Percentiles rank a stretch among this genome's conserved stretches.
These are phyloP conservation scores for Solenopsis fugax DNA, from an alignment of 1,140 invertebrate species.

Conservation along the genomic window DNA sequence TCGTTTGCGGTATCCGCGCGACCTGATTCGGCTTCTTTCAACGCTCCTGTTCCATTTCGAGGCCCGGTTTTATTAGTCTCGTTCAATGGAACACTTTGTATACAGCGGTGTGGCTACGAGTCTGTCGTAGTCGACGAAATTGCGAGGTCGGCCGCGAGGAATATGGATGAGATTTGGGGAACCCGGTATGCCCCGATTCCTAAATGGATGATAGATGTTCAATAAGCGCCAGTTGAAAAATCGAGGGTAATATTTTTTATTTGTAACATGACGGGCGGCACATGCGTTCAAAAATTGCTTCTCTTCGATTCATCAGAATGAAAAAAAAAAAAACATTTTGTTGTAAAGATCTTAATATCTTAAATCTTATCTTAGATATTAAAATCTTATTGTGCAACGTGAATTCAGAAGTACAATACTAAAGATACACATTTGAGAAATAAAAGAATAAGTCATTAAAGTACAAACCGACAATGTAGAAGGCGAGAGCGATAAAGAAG, in stretches of 20 bases:
- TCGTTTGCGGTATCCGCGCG: slow-evolving; percentile 36
- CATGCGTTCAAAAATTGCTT: neutral
- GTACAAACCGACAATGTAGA: slow-evolving; percentile 30
- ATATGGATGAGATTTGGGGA: slow-evolving; percentile 44
- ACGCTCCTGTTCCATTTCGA: slow-evolving; percentile 38
- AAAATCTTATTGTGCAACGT: no score
- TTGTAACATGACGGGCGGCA: neutral
- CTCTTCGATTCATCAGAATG: neutral
- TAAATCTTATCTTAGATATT: no score
- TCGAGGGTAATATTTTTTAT: neutral
- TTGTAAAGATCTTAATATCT: neutral
- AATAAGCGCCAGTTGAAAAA: neutral
- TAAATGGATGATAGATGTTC: neutral
- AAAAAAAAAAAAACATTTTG: neutral
- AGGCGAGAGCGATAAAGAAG: slow-evolving; percentile 37
- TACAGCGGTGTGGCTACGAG: slow-evolving; percentile 33
- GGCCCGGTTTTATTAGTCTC: slow-evolving; percentile 47
- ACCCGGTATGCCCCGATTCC: neutral
- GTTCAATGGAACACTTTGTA: slow-evolving; percentile 58
- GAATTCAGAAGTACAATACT: neutral
- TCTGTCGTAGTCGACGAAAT: slow-evolving; percentile 19
- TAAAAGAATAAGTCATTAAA: slow-evolving; percentile 40
- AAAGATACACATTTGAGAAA: neutral
- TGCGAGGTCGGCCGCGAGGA: slow-evolving; percentile 22
- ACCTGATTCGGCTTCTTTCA: slow-evolving; percentile 52